A percentile compares a stretch with the other conserved stretches of the same genome.
Evolutionary conservation across 2,797 vertebrate genomes (phyloP).

Genomic region (Gadopsis bispinosus): DNA sequence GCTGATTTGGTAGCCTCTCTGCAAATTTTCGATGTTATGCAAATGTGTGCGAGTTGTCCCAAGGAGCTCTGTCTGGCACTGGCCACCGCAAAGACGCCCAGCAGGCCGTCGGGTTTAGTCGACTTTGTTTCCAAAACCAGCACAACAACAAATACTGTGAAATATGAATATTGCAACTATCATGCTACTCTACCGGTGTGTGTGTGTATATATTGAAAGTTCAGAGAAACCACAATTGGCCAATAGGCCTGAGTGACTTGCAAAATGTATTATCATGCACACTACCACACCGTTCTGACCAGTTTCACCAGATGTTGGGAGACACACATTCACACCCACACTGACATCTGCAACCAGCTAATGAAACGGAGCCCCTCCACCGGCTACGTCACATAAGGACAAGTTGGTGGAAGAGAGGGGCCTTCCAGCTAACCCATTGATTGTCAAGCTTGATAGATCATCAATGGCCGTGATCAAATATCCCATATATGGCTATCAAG

Average conservation of each 20-base stretch:
- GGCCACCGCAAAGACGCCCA: constrained; percentile 15
- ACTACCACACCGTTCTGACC: neutral
- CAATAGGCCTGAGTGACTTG: constrained; percentile 3
- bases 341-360: constrained; percentile 46
- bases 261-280: constrained; percentile 1
- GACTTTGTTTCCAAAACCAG: constrained; percentile 1
- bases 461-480: constrained; percentile 70
- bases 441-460: constrained; percentile 63
- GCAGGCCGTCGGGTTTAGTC: constrained; percentile 15
- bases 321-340: neutral
- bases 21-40: constrained; percentile 78
- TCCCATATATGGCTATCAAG: constrained; percentile 71
- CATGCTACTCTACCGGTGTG: too few species aligned
- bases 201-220: too few species aligned
- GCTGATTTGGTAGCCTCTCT: constrained; percentile 80
- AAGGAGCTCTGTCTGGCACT: constrained; percentile 38
- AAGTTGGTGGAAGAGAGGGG: constrained; percentile 45
- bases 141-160: neutral
- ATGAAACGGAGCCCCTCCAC: constrained; percentile 27
- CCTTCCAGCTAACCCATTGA: constrained; percentile 57
- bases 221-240: neutral
- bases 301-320: constrained; percentile 39
- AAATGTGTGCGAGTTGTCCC: constrained; percentile 67
- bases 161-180: neutral
- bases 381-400: constrained; percentile 31